Percentiles rank a stretch among this genome's conserved stretches.
Conservation (phyloP, 1,140 invertebrate genomes). For the Ceratina calcarata region DNA sequence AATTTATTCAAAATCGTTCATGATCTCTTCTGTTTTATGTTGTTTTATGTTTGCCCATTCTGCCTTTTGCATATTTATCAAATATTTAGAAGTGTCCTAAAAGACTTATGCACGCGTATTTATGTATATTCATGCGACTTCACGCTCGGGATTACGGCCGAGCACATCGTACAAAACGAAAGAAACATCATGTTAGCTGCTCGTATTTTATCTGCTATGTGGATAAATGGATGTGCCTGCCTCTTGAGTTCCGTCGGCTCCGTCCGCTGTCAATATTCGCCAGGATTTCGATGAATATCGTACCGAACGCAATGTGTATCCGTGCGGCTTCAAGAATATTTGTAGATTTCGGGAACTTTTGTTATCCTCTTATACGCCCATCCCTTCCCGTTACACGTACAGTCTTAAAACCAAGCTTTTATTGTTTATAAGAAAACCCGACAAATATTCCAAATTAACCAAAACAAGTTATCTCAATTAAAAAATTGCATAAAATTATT, state of each 20-base stretch:
- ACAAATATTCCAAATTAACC: too few relatives aligned
- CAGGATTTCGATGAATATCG: conserved; percentile 57
- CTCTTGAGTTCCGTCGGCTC: too few relatives aligned
- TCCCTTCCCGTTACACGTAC: too few relatives aligned
- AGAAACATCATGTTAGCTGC: conserved; percentile 47
- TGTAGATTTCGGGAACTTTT: conserved; percentile 42
- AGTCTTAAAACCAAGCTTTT: too few relatives aligned
- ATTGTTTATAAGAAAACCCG: too few relatives aligned
- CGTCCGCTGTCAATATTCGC: conserved; percentile 43
- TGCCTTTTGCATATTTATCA: too few relatives aligned
- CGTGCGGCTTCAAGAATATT: background rate
- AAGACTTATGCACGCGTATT: background rate
- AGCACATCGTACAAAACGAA: background rate
- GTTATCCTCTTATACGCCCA: conserved; percentile 29
- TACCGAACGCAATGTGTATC: conserved; percentile 31
- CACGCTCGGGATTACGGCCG: background rate
- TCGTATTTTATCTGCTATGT: conserved; percentile 51
- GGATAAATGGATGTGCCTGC: conserved; percentile 54
- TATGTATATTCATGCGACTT: conserved; percentile 6
- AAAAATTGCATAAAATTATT: too few relatives aligned
- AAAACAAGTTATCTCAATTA: too few relatives aligned
- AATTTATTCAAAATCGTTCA: too few relatives aligned
- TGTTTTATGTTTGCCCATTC: too few relatives aligned
- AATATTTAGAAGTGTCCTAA: background rate
- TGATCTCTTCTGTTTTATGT: too few relatives aligned